These are phyloP conservation scores for Vulpes ferrilata DNA, from an alignment of 2,113 vertebrate species.

Conservation along the genomic window DNA sequence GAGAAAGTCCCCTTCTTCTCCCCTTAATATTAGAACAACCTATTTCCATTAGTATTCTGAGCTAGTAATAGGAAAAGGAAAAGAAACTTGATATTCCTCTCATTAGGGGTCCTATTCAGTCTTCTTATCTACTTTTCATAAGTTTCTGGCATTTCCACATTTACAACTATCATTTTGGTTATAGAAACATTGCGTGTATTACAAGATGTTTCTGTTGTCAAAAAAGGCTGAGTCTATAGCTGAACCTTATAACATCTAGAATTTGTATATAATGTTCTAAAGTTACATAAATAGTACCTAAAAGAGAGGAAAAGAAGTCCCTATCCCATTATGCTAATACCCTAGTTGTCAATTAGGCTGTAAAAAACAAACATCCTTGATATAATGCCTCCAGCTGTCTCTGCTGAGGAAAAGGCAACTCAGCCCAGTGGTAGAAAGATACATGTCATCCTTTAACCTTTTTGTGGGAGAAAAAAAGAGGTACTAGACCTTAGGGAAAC, in stretches of 20 bases:
- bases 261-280: not conserved
- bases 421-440: not conserved
- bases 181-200: not conserved
- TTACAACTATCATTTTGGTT: not conserved
- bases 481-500: not conserved
- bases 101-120: not conserved
- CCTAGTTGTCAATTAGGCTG: not conserved
- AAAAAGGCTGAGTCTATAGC: not conserved
- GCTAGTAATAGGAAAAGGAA: not conserved
- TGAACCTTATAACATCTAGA: not conserved
- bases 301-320: not conserved
- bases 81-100: not conserved
- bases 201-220: not conserved
- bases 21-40: not conserved
- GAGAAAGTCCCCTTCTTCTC: not conserved
- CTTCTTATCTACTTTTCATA: not conserved
- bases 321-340: not conserved
- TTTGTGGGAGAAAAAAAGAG: not conserved
- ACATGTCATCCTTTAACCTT: not conserved
- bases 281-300: not conserved
- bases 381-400: not conserved
- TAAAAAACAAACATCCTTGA: not conserved
- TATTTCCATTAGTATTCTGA: not conserved
- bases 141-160: not conserved
- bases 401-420: not conserved